phyloP scores from a whole-genome alignment of 2,888 invertebrate genomes.

The Panzeria rudis region DNA sequence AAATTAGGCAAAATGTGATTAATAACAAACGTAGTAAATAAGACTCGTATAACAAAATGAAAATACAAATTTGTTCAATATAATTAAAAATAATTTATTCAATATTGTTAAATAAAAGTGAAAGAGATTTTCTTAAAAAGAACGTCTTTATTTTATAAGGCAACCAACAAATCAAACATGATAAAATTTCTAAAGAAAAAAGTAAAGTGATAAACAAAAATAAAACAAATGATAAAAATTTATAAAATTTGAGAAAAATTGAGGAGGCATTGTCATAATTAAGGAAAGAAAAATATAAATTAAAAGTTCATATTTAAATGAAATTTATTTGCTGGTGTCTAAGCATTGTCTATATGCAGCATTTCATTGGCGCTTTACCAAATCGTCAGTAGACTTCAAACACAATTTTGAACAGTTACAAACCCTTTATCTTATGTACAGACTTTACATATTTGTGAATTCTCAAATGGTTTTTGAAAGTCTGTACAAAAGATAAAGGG shows the following conservation, averaged over 20 bases:
- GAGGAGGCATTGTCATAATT: background rate
- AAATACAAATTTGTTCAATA: background rate
- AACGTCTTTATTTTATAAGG: background rate
- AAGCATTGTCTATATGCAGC: no score
- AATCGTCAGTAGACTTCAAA: no score
- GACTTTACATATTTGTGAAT: no score
- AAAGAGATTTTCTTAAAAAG: background rate
- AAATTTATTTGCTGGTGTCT: no score
- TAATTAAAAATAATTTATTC: background rate
- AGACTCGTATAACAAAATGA: background rate
- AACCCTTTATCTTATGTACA: no score
- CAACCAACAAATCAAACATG: background rate
- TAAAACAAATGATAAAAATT: background rate
- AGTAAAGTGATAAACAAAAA: background rate
- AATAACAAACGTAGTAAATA: slow-evolving; percentile 1
- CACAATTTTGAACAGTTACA: no score
- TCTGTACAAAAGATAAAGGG: no score
- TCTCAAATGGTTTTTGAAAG: no score
- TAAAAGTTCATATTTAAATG: no score
- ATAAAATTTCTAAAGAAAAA: background rate
- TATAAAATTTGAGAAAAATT: background rate
- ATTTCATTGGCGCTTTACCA: no score
- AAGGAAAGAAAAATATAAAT: background rate
- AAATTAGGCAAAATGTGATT: slow-evolving; percentile 34
- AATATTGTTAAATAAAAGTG: slow-evolving; percentile 7